Percentiles rank a stretch among this genome's conserved stretches.
Evolutionary conservation across 1,140 invertebrate genomes (phyloP).

Genomic region (Hypsibius dujardini): DNA sequence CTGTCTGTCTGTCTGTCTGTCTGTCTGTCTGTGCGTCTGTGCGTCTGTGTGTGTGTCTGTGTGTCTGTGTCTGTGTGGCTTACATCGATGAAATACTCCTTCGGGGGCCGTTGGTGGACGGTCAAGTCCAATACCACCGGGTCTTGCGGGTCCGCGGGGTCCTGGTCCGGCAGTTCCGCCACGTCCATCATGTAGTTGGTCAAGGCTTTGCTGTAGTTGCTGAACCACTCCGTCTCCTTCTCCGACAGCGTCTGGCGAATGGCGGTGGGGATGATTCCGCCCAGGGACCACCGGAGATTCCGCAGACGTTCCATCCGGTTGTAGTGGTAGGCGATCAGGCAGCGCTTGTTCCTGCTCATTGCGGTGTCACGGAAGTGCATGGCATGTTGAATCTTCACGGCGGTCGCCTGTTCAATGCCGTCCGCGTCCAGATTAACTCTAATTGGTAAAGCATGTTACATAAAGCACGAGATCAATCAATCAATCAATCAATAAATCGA

Average conservation of each 20-base stretch:
- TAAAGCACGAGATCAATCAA: neutral
- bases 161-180: too few relatives aligned
- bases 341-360: constrained; percentile 69
- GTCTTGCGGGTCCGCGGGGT: constrained; percentile 31
- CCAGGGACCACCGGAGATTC: constrained; percentile 77
- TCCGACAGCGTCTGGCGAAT: constrained; percentile 59
- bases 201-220: constrained; percentile 63
- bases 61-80: too few relatives aligned
- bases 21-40: too few relatives aligned
- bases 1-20: too few relatives aligned
- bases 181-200: constrained; percentile 74
- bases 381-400: neutral
- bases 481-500: neutral
- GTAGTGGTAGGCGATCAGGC: constrained; percentile 66
- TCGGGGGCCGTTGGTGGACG: constrained; percentile 71
- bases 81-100: constrained; percentile 72
- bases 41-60: too few relatives aligned
- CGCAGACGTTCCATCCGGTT: constrained; percentile 59
- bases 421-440: neutral
- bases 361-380: constrained; percentile 62
- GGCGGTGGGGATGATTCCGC: constrained; percentile 65
- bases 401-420: neutral
- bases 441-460: neutral
- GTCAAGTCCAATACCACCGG: constrained; percentile 63
- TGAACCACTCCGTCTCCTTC: constrained; percentile 63